phyloP scores from a whole-genome alignment of 2,797 vertebrate genomes.

The Oreochromis grahami region DNA sequence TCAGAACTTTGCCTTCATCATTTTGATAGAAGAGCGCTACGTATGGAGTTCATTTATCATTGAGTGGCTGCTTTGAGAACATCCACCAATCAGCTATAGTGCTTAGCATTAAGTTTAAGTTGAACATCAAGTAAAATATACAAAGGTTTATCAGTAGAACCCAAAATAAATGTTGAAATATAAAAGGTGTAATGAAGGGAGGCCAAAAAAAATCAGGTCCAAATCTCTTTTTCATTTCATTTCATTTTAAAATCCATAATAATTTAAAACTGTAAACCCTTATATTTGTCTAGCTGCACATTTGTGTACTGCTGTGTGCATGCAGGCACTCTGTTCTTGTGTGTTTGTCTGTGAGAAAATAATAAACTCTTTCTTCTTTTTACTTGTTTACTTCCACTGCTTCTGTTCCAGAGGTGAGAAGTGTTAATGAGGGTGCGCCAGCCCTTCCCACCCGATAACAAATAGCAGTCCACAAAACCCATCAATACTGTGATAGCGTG shows the following conservation, averaged over 20 bases:
- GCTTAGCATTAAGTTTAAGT: neutral
- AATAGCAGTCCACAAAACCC: slow-evolving; percentile 47
- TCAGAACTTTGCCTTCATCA: neutral
- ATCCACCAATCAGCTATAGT: neutral
- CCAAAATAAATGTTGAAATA: neutral
- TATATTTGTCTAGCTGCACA: neutral
- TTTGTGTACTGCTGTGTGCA: neutral
- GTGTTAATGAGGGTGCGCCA: slow-evolving; percentile 64
- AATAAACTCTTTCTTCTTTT: slow-evolving; percentile 7
- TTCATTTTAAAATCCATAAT: neutral
- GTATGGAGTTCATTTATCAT: neutral
- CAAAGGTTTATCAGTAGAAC: neutral
- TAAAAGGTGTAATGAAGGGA: neutral
- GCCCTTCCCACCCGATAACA: slow-evolving; percentile 42
- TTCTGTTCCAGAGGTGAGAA: slow-evolving; percentile 58
- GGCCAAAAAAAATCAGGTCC: neutral
- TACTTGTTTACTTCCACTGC: slow-evolving; percentile 48
- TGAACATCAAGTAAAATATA: neutral
- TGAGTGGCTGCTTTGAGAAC: neutral
- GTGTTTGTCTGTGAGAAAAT: neutral
- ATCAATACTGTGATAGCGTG: slow-evolving; percentile 41
- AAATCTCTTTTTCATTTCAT: neutral
- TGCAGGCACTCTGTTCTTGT: neutral
- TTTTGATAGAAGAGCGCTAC: neutral
- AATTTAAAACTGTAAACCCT: neutral